Base-by-base conservation (phyloP, 1,140 invertebrate species). In the Bicyclus anynana region DNA sequence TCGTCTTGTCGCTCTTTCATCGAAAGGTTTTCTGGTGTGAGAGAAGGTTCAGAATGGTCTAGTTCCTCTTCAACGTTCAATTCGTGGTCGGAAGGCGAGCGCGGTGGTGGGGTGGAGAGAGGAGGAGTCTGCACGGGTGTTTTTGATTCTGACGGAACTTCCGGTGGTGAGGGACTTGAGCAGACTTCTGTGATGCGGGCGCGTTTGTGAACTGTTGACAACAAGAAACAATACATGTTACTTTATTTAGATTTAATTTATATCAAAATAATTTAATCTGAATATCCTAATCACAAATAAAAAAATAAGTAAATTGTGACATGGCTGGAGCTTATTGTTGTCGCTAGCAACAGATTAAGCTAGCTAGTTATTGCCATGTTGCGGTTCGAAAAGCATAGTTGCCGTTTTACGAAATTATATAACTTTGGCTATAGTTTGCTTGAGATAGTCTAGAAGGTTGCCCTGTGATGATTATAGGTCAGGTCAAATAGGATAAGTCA, bases 61-160 rank as follows among this genome's bases (percentile, higher is more conserved):
- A 83, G 64, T 68, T 90, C 89, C 20, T 90, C 89, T 61, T 90
- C 89, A 0, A 90, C 89, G 68, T 90, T 88, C 7, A 90, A 77
- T 29, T 90, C 89, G 65, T 87, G 84, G 66, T 90, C 89, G 0
- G 86, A 87, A 9, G 84, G 83, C 6, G 86, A 85, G 18, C 64
- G 79, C 4, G 72, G 84, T 21, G 72, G 88, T 38, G 75, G 80
- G 7, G 76, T 80, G 13, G 64, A 55, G 18, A 75, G 78, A 0
- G 76, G 81, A 0, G 80, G 74, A 0, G 74, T 73, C 12, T 74
- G 68, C 2, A 56, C 66, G 0, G 81, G 76, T 2, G 81, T 82
- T 54, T 89, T 87, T 4, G 69, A 50, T 2, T 84, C 86, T 13
- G 65, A 71, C 0, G 70, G 61, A 5, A 52, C 52, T 12, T 80